Percentiles rank a stretch among this genome's conserved stretches.
phyloP scores from a whole-genome alignment of 2,113 vertebrate species.

The Peromyscus californicus region DNA sequence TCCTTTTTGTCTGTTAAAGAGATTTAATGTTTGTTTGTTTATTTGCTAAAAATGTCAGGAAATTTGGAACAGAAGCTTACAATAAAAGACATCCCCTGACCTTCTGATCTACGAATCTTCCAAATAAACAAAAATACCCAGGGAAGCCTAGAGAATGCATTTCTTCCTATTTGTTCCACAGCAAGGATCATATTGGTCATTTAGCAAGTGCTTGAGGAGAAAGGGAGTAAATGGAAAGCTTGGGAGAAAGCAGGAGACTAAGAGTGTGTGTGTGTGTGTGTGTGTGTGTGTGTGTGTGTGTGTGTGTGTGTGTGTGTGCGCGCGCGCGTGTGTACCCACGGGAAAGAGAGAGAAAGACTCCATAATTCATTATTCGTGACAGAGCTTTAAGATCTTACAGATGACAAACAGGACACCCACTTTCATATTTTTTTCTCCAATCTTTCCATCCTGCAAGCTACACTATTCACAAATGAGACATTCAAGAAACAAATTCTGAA shows the following conservation, averaged over 20 bases:
- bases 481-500: constrained; percentile 88
- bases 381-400: constrained; percentile 38
- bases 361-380: not conserved
- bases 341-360: not conserved
- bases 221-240: not conserved
- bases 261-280: not conserved
- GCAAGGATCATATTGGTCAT: not conserved
- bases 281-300: too few species aligned
- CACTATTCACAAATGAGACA: constrained; percentile 88
- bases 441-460: constrained; percentile 85
- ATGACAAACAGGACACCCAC: constrained; percentile 56
- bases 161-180: constrained; percentile 80
- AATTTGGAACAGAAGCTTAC: constrained; percentile 88
- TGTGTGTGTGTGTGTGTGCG: not conserved
- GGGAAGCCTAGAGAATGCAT: constrained; percentile 79
- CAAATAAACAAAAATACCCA: constrained; percentile 86
- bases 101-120: constrained; percentile 86
- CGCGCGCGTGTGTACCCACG: not conserved
- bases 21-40: not conserved
- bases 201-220: not conserved
- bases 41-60: constrained; percentile 85
- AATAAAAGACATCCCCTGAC: constrained; percentile 88
- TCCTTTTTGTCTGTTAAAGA: constrained; percentile 85
- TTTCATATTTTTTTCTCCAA: constrained; percentile 69
- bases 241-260: not conserved